Conservation (phyloP, 2,113 vertebrate species). For the Ptyas mucosa region DNA sequence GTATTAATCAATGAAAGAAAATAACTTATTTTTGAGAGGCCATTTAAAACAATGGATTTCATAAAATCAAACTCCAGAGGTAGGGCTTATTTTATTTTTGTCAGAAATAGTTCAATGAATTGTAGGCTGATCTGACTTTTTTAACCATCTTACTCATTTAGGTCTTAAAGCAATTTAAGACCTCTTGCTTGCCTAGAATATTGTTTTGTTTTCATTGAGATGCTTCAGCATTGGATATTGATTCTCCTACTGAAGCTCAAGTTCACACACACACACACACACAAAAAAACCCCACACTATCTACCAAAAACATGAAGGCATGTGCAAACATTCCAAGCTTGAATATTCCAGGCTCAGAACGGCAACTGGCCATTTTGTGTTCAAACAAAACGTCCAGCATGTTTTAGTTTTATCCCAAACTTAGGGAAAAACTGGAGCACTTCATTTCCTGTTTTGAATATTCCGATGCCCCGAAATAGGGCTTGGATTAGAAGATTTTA, state of each 20-base stretch:
- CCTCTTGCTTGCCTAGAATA: background rate
- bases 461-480: background rate
- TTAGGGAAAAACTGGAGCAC: background rate
- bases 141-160: background rate
- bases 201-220: background rate
- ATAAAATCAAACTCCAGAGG: background rate
- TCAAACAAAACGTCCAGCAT: background rate
- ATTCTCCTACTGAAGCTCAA: background rate
- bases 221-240: background rate
- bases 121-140: background rate
- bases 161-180: background rate
- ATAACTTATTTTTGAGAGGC: background rate
- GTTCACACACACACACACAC: background rate
- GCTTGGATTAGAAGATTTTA: background rate
- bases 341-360: background rate
- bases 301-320: background rate
- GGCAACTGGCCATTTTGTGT: background rate
- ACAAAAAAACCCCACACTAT: background rate
- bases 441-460: background rate
- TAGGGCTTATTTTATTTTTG: background rate
- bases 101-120: background rate
- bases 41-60: background rate
- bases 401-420: background rate
- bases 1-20: too few relatives aligned
- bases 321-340: background rate